Evolutionary conservation across 1,140 invertebrate genomes (phyloP).

Genomic region (Heliconius hewitsoni): DNA sequence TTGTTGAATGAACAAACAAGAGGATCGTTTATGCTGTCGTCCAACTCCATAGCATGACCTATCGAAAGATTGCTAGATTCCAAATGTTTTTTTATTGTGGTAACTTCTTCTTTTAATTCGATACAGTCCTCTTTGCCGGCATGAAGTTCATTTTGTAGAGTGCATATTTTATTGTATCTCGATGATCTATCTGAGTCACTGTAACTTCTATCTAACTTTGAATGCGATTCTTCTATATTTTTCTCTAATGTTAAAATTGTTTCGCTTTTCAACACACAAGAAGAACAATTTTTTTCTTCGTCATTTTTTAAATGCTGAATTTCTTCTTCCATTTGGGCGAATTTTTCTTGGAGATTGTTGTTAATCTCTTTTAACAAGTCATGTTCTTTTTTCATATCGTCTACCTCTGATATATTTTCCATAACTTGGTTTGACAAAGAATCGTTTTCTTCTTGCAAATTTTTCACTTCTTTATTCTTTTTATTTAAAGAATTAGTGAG

Average conservation of each 20-base stretch:
- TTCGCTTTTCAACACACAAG: conserved; percentile 57
- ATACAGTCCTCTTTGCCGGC: conserved; percentile 72
- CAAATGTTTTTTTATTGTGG: conserved; percentile 71
- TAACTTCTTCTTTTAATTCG: conserved; percentile 68
- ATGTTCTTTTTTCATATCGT: conserved; percentile 61
- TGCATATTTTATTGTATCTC: conserved; percentile 68
- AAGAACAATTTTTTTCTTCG: conserved; percentile 41
- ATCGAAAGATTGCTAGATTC: conserved; percentile 61
- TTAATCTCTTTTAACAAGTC: conserved; percentile 50
- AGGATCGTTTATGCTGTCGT: conserved; percentile 60
- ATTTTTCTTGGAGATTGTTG: conserved; percentile 47
- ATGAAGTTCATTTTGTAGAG: conserved; percentile 69
- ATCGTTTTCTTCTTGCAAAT: conserved; percentile 70
- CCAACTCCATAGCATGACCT: conserved; percentile 60
- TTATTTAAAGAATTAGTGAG: conserved; percentile 45
- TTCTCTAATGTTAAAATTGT: conserved; percentile 45
- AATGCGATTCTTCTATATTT: conserved; percentile 45
- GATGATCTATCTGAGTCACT: conserved; percentile 70
- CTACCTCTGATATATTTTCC: conserved; percentile 64
- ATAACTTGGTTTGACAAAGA: conserved; percentile 67
- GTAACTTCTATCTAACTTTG: conserved; percentile 60
- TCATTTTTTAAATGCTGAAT: conserved; percentile 28
- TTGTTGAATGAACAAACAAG: conserved; percentile 43
- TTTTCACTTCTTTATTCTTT: conserved; percentile 50
- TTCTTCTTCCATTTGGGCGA: conserved; percentile 44